phyloP scores from a whole-genome alignment of 2,797 vertebrate species.

The Chelmon rostratus region DNA sequence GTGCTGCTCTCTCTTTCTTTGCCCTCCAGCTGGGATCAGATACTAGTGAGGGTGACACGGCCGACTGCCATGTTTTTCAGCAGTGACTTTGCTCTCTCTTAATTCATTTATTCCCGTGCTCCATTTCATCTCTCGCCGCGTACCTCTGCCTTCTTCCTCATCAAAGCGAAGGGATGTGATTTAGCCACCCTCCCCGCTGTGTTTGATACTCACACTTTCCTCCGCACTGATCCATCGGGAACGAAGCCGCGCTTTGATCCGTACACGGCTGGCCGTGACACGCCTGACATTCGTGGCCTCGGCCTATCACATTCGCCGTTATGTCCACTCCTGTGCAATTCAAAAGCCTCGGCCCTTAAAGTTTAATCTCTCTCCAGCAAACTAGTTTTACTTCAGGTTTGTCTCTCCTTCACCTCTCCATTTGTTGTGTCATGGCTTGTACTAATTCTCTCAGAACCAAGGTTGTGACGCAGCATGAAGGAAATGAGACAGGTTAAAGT shows the following conservation, averaged over 20 bases:
- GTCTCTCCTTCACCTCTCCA: slow-evolving; percentile 1
- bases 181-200: slow-evolving; percentile 36
- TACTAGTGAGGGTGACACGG: slow-evolving; percentile 8
- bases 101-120: slow-evolving; percentile 51
- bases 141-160: slow-evolving; percentile 37
- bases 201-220: slow-evolving; percentile 60
- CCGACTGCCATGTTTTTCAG: slow-evolving; percentile 28
- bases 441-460: neutral
- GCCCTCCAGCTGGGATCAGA: slow-evolving; percentile 21
- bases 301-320: slow-evolving; percentile 44
- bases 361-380: slow-evolving; percentile 10
- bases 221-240: slow-evolving; percentile 56
- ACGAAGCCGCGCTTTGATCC: slow-evolving; percentile 64
- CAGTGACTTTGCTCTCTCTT: slow-evolving; percentile 43
- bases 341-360: slow-evolving; percentile 50
- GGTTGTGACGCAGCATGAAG: slow-evolving; percentile 12
- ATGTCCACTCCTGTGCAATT: slow-evolving; percentile 44
- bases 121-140: slow-evolving; percentile 36
- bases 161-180: slow-evolving; percentile 64
- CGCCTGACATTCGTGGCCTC: slow-evolving; percentile 46
- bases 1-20: neutral
- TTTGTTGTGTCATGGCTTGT: slow-evolving; percentile 15
- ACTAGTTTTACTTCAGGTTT: slow-evolving; percentile 7
- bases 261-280: slow-evolving; percentile 43
- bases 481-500: slow-evolving; percentile 18